Evolutionary conservation across 2,113 vertebrate species (phyloP).

Genomic region (Sylvilagus bachmani): DNA sequence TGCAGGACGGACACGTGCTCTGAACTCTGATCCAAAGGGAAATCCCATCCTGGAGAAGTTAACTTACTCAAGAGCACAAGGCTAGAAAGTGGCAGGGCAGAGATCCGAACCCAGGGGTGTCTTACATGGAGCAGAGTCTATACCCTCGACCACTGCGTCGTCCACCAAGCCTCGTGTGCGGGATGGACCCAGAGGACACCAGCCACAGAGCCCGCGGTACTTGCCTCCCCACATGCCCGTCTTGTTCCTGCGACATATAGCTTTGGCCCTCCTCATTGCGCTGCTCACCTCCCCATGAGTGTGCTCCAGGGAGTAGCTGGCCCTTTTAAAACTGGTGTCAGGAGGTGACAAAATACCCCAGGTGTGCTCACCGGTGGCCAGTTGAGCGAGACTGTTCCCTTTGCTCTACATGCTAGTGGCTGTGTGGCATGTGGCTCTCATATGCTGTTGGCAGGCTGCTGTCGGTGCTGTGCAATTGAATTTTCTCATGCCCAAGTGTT

Average conservation of each 20-base stretch:
- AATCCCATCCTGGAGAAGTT: neutral
- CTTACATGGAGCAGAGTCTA: neutral
- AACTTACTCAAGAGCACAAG: neutral
- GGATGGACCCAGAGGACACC: neutral
- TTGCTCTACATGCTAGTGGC: neutral
- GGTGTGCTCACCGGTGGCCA: neutral
- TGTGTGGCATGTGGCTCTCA: neutral
- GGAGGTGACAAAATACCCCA: neutral
- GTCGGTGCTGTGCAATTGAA: neutral
- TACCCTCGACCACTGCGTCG: neutral
- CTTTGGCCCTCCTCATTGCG: neutral
- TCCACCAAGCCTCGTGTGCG: neutral
- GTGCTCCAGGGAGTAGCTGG: neutral
- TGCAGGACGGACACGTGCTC: neutral
- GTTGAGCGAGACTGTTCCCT: neutral
- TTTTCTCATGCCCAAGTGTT: conserved; percentile 33
- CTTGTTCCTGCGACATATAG: neutral
- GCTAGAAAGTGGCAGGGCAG: neutral
- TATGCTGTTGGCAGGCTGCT: neutral
- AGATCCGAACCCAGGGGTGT: neutral
- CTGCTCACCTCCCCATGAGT: conserved; percentile 1
- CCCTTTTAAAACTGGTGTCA: conserved; percentile 20
- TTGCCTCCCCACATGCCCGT: neutral
- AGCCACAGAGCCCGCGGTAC: neutral
- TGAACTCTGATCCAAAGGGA: neutral